These are phyloP conservation scores for Chlorocebus sabaeus DNA, from an alignment of 2,113 vertebrate genomes.

Conservation along the genomic window DNA sequence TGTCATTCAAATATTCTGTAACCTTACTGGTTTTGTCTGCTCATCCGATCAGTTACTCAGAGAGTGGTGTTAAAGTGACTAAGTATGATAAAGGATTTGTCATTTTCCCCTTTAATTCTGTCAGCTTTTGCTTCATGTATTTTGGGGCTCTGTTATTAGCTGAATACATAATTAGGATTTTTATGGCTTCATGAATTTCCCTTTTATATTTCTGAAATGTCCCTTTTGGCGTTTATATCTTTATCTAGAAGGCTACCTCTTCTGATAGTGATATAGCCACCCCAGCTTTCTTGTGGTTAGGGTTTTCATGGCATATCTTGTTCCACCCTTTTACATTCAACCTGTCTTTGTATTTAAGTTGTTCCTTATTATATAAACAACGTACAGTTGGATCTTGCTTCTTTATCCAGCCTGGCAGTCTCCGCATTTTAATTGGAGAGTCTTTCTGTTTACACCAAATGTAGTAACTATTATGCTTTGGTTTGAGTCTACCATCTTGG, in stretches of 20 bases:
- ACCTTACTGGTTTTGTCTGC: background rate
- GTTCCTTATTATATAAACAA: background rate
- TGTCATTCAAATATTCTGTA: background rate
- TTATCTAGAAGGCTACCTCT: background rate
- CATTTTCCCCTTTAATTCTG: background rate
- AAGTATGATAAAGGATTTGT: background rate
- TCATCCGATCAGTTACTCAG: background rate
- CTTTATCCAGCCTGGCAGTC: background rate
- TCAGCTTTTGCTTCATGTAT: background rate
- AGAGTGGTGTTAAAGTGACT: background rate
- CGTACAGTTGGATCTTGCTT: background rate
- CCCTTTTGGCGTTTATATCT: background rate
- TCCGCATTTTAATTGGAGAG: background rate
- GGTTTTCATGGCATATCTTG: background rate
- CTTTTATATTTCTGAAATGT: background rate
- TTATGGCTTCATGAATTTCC: background rate
- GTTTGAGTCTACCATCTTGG: background rate
- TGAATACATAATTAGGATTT: background rate
- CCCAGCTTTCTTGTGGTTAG: background rate
- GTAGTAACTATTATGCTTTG: background rate
- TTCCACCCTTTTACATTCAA: background rate
- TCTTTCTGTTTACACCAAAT: background rate
- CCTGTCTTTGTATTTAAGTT: background rate
- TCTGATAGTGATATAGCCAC: background rate
- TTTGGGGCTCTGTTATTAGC: background rate